These are phyloP conservation scores for Lampris incognitus DNA, from an alignment of 2,113 vertebrate species.

Conservation along the genomic window DNA sequence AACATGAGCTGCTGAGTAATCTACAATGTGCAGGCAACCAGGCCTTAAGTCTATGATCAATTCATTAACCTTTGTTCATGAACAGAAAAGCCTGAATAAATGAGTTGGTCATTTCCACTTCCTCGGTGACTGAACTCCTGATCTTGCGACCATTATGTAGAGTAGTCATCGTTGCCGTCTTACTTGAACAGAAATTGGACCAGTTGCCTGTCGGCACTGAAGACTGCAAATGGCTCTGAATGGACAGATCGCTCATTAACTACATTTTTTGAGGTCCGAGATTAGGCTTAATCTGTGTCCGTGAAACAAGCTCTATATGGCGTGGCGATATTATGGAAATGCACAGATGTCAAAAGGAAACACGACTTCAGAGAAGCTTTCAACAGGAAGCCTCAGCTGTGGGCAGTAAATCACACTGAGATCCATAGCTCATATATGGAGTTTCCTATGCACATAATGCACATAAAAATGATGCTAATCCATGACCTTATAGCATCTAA, in stretches of 20 bases:
- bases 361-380: background rate
- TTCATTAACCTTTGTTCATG: slow-evolving; percentile 40
- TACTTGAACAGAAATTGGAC: slow-evolving; percentile 8
- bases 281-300: slow-evolving; percentile 1
- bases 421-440: slow-evolving; percentile 2
- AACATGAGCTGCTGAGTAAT: slow-evolving; percentile 24
- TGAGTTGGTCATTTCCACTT: slow-evolving; percentile 9
- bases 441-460: background rate
- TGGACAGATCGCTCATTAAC: slow-evolving; percentile 12
- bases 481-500: slow-evolving; percentile 32
- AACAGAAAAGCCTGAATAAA: slow-evolving; percentile 45
- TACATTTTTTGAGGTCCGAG: slow-evolving; percentile 6
- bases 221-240: background rate
- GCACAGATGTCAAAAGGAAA: background rate
- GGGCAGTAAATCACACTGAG: slow-evolving; percentile 1
- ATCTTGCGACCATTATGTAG: slow-evolving; percentile 17
- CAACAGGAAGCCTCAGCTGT: background rate
- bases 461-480: slow-evolving; percentile 34
- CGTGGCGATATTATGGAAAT: background rate
- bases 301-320: background rate
- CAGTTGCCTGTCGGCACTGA: slow-evolving; percentile 1
- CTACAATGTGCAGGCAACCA: slow-evolving; percentile 29
- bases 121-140: slow-evolving; percentile 17
- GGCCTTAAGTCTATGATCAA: slow-evolving; percentile 22
- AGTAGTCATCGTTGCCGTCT: slow-evolving; percentile 8